Conservation (phyloP, 2,888 invertebrate genomes). For the Tetramorium bicarinatum region DNA sequence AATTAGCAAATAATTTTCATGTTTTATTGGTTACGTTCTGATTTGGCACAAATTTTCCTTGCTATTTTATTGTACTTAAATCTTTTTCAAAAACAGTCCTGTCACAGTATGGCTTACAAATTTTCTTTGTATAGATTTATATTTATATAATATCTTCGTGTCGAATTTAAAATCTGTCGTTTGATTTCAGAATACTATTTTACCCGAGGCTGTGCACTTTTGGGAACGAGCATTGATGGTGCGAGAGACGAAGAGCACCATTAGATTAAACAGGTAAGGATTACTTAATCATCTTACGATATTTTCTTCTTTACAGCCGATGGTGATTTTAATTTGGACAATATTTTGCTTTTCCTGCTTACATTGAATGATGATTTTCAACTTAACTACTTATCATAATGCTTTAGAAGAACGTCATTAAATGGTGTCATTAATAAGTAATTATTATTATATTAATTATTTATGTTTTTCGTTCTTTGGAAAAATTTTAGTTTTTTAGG, state of each 20-base stretch:
- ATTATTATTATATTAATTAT: neutral
- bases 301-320: neutral
- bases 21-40: no score
- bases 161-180: slow-evolving; percentile 30
- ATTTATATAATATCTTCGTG: no score
- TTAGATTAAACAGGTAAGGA: slow-evolving; percentile 94
- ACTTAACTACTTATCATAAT: neutral
- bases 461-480: neutral
- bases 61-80: no score
- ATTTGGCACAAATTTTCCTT: no score
- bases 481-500: neutral
- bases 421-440: neutral
- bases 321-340: neutral
- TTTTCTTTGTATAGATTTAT: no score
- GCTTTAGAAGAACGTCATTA: neutral
- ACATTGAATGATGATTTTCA: neutral
- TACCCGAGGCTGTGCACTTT: slow-evolving; percentile 96
- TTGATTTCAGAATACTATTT: slow-evolving; percentile 91
- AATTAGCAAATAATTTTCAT: no score
- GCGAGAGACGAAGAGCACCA: slow-evolving; percentile 94
- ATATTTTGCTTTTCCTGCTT: neutral
- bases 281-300: neutral
- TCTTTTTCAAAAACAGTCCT: no score
- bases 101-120: no score
- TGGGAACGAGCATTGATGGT: slow-evolving; percentile 98